Conservation (phyloP, 2,113 vertebrate species). For the Peucedramus taeniatus region DNA sequence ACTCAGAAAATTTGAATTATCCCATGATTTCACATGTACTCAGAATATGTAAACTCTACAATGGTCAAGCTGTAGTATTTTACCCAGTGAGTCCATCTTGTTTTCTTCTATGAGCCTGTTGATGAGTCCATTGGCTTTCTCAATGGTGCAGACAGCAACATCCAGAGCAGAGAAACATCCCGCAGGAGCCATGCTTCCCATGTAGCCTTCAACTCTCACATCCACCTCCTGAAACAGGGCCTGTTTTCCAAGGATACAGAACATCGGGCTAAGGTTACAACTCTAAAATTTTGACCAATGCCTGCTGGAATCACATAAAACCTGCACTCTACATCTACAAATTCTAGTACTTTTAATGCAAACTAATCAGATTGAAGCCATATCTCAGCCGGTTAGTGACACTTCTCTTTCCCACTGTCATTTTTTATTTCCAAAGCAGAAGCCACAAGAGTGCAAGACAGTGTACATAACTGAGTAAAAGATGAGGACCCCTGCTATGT, state of each 20-base stretch:
- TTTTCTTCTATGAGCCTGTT: constrained; percentile 94
- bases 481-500: not conserved
- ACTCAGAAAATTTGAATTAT: not conserved
- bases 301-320: not conserved
- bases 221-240: constrained; percentile 89
- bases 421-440: not conserved
- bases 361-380: not conserved
- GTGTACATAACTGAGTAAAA: not conserved
- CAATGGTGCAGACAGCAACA: constrained; percentile 95
- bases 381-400: not conserved
- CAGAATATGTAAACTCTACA: not conserved
- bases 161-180: constrained; percentile 83
- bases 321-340: not conserved
- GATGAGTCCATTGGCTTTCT: constrained; percentile 93
- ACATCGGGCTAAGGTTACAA: not conserved
- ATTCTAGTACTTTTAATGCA: not conserved
- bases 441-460: not conserved
- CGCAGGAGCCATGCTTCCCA: constrained; percentile 86
- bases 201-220: constrained; percentile 89
- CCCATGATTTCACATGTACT: not conserved
- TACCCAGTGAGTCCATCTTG: constrained; percentile 86
- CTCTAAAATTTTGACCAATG: not conserved
- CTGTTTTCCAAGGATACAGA: constrained; percentile 66
- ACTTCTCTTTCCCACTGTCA: not conserved
- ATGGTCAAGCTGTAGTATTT: not conserved